Conservation (phyloP, 1,140 invertebrate species). For the Drosophila takahashii region DNA sequence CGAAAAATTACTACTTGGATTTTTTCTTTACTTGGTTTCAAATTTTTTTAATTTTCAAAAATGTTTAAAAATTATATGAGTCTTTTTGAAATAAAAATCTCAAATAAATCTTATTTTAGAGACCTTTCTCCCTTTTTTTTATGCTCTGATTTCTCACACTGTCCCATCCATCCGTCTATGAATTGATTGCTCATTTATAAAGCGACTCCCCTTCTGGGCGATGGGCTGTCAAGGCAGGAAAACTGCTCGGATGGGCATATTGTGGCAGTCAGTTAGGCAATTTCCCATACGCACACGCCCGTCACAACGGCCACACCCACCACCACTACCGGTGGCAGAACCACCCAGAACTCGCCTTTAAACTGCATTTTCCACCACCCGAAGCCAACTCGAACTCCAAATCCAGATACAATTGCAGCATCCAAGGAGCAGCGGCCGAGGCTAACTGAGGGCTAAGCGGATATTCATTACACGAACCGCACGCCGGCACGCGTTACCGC, state of each 20-base stretch:
- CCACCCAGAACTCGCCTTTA: conserved; percentile 1
- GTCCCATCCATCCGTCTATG: conserved; percentile 26
- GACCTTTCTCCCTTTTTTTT: conserved; percentile 38
- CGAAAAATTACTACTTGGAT: too few species aligned
- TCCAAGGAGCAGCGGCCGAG: conserved; percentile 36
- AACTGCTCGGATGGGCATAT: conserved; percentile 55
- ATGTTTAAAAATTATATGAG: too few species aligned
- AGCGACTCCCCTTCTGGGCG: conserved; percentile 11
- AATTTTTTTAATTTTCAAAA: too few species aligned
- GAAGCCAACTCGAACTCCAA: neutral
- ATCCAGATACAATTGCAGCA: conserved; percentile 26
- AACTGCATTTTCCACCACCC: conserved; percentile 45
- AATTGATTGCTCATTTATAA: conserved; percentile 66
- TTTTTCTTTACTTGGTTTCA: too few species aligned
- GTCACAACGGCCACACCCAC: conserved; percentile 60
- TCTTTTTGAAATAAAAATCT: too few species aligned
- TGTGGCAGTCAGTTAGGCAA: conserved; percentile 72
- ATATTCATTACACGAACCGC: conserved; percentile 84
- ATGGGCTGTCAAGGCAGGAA: conserved; percentile 22
- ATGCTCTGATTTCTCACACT: conserved; percentile 54
- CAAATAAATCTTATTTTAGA: too few species aligned
- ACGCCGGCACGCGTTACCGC: conserved; percentile 77
- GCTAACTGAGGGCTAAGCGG: conserved; percentile 67
- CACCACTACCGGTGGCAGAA: neutral
- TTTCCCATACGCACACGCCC: conserved; percentile 76